Conservation (phyloP, 2,113 vertebrate genomes). For the Tyrannus savana region DNA sequence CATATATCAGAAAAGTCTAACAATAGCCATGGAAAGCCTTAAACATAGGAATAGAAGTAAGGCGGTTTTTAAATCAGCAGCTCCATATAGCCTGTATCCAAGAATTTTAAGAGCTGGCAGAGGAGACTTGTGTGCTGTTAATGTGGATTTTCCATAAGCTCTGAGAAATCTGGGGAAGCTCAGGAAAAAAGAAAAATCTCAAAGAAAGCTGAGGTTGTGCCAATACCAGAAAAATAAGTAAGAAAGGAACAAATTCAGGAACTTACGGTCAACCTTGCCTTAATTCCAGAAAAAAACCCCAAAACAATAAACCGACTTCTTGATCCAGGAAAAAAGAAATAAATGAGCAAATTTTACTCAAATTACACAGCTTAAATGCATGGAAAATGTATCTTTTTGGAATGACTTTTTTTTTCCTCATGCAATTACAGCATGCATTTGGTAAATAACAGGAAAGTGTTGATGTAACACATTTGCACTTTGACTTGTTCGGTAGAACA, state of each 20-base stretch:
- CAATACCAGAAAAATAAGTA: background rate
- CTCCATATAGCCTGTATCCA: slow-evolving; percentile 43
- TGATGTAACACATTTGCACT: background rate
- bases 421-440: background rate
- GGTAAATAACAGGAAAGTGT: background rate
- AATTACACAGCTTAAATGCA: background rate
- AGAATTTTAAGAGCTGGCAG: slow-evolving; percentile 62
- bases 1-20: background rate
- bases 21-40: slow-evolving; percentile 22
- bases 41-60: background rate
- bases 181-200: background rate
- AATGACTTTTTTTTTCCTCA: background rate
- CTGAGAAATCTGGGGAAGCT: slow-evolving; percentile 51
- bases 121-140: slow-evolving; percentile 18
- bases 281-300: background rate
- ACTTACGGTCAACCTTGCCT: background rate
- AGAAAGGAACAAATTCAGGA: slow-evolving; percentile 10
- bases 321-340: background rate
- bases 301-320: background rate
- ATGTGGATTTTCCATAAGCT: slow-evolving; percentile 63
- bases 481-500: background rate
- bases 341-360: background rate
- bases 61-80: slow-evolving; percentile 47
- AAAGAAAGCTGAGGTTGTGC: slow-evolving; percentile 1
- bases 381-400: fast-evolving